Base-by-base conservation (phyloP, 2,113 vertebrate genomes). In the Cololabis saira region DNA sequence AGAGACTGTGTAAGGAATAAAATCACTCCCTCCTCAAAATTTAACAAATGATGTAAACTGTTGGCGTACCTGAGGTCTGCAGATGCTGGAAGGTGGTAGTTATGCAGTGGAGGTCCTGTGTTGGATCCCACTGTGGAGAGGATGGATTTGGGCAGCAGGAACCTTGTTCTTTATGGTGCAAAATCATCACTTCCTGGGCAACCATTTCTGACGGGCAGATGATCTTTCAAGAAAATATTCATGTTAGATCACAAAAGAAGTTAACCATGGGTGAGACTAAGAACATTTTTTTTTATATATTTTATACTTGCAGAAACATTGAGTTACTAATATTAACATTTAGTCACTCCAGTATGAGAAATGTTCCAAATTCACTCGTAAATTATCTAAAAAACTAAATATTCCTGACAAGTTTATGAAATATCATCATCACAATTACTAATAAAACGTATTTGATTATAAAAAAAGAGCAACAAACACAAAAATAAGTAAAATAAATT, bases 1-100 rank as follows among this genome's bases (percentile, higher is more conserved):
- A 11, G 51, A 19, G 54, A 13, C 33, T 14, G n/a, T 11, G 19
- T 22, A 16, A 44, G 22, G 19, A 43, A 10, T 24, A 6, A 44
- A 18, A 42, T 16, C 40, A 22, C 12, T 22, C 40, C 40, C 8
- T 10, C 10, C 33, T 37, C 6, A 37, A 14, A 18, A 59, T 24
- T 7, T 15, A n/a, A 41, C 9, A 51, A 42, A 24, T 14, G 10
- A 24, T 12, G 33, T n/a, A 14, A 41, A 2, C 2, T 18, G 61
- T 6, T 27, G 58, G 27, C 24, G 12, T 87, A 93, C 91, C 90
- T 80, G 90, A 92, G 53, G 72, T 93, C 42, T 95, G 92, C 45
- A 97, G 92, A n/a, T 97, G 95, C 62, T 95, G 94, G 90, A 98
- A 95, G 37, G 94, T 96, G 67, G 92, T 93, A 63, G 94, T 93